Percentiles rank a stretch among this genome's conserved stretches.
Conservation (phyloP, 2,888 invertebrate genomes). For the Acrobasis suavella region DNA sequence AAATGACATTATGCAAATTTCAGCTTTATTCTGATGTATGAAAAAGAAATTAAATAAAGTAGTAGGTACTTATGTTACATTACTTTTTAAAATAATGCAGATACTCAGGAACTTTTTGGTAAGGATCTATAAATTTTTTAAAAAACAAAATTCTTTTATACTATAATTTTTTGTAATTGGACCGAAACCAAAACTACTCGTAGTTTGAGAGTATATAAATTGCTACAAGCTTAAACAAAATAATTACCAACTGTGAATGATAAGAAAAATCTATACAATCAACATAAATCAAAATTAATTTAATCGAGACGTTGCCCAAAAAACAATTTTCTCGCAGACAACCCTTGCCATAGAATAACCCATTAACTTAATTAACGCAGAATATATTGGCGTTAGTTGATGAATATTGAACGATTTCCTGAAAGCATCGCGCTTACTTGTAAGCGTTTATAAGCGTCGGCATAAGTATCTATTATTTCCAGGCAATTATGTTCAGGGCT, state of each 20-base stretch:
- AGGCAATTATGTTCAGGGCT: conserved; percentile 69
- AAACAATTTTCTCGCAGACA: conserved; percentile 24
- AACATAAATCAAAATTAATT: conserved; percentile 8
- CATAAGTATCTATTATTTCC: conserved; percentile 63
- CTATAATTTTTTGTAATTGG: too few relatives aligned
- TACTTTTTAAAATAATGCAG: neutral
- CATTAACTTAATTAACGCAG: conserved; percentile 36
- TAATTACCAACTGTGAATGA: neutral
- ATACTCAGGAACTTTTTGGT: neutral
- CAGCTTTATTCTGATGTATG: neutral
- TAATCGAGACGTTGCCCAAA: conserved; percentile 7
- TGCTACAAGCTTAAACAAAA: too few relatives aligned
- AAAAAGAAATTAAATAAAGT: neutral
- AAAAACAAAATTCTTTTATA: too few relatives aligned
- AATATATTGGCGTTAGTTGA: conserved; percentile 45
- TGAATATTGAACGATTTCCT: conserved; percentile 57
- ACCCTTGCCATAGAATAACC: conserved; percentile 33
- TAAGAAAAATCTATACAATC: neutral
- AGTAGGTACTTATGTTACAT: neutral
- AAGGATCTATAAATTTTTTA: too few relatives aligned
- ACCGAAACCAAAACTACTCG: too few relatives aligned
- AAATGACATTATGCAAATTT: conserved; percentile 8
- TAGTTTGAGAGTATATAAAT: too few relatives aligned
- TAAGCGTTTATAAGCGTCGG: conserved; percentile 42
- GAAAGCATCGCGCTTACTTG: conserved; percentile 44